These are phyloP conservation scores for Pelecanus crispus DNA, from an alignment of 2,113 vertebrate genomes.

Conservation along the genomic window DNA sequence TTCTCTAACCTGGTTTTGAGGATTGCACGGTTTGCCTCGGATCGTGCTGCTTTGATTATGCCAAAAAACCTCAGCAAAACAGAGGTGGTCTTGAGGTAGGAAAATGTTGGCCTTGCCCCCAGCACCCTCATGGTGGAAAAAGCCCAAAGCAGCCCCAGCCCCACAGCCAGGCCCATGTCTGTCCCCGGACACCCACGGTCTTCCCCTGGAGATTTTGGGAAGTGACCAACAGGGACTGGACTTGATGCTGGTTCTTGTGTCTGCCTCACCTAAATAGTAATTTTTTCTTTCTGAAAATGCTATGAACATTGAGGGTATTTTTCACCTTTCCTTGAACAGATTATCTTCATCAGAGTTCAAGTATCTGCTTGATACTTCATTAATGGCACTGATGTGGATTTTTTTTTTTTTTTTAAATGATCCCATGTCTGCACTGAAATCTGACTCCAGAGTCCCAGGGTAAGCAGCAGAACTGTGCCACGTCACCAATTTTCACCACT, in stretches of 20 bases:
- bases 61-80: neutral
- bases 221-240: neutral
- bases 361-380: neutral
- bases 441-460: neutral
- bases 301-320: neutral
- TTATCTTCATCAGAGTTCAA: neutral
- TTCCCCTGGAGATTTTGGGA: neutral
- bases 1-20: neutral
- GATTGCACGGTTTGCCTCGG: rapidly evolving
- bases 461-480: neutral
- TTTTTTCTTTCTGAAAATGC: neutral
- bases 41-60: neutral
- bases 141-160: neutral
- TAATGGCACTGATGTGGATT: neutral
- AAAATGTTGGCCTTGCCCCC: neutral
- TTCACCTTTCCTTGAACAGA: neutral
- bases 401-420: neutral
- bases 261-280: neutral
- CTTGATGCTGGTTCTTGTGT: neutral
- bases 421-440: neutral
- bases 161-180: neutral
- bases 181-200: neutral
- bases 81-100: neutral
- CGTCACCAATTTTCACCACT: rapidly evolving
- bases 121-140: rapidly evolving